Evolutionary conservation across 2,797 vertebrate species (phyloP).

Genomic region (Sebastes diaconus): DNA sequence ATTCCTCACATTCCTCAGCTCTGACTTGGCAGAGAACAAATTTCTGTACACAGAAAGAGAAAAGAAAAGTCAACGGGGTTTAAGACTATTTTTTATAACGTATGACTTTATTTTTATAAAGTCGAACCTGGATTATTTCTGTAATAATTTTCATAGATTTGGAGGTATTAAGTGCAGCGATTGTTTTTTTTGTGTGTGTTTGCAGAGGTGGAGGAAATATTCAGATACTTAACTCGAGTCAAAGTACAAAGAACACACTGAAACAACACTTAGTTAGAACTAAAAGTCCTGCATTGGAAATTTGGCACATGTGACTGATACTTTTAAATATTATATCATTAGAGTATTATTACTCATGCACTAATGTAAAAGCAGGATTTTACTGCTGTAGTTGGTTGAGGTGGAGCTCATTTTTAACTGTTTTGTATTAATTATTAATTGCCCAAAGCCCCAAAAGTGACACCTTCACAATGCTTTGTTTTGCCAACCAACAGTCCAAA

Average conservation of each 20-base stretch:
- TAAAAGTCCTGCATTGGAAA: not conserved
- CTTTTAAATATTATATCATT: too few relatives aligned
- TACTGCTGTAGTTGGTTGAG: too few relatives aligned
- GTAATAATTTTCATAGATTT: not conserved
- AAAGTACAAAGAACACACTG: not conserved
- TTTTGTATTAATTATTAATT: too few relatives aligned
- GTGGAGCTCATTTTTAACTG: too few relatives aligned
- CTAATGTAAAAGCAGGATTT: too few relatives aligned
- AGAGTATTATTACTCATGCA: too few relatives aligned
- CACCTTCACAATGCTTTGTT: too few relatives aligned
- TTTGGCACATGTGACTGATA: too few relatives aligned
- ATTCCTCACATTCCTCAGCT: conserved; percentile 64
- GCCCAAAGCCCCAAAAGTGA: too few relatives aligned
- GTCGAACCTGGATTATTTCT: not conserved
- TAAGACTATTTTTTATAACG: not conserved
- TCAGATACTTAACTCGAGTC: not conserved
- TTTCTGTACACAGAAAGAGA: conserved; percentile 1
- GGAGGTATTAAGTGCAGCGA: not conserved
- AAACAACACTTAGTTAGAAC: not conserved
- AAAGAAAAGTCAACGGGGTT: conserved; percentile 8
- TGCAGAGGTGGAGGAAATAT: not conserved
- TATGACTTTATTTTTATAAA: not conserved
- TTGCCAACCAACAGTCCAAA: too few relatives aligned
- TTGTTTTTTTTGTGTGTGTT: not conserved
- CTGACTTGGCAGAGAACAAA: conserved; percentile 38